These are phyloP conservation scores for Sardinella longiceps DNA, from an alignment of 2,797 vertebrate genomes.

Conservation along the genomic window DNA sequence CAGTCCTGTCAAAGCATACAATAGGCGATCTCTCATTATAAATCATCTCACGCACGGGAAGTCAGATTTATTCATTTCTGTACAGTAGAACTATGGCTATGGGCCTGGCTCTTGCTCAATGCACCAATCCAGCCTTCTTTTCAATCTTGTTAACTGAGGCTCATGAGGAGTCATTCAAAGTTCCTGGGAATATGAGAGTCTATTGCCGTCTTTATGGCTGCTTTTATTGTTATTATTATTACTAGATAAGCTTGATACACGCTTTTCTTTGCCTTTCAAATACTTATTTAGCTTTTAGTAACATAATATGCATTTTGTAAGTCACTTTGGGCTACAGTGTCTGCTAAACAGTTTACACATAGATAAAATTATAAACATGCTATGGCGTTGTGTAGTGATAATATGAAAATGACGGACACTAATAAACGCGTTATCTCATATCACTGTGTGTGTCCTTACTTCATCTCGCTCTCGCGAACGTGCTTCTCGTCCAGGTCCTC, in stretches of 20 bases:
- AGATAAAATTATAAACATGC: too few relatives aligned
- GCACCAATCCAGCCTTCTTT: too few relatives aligned
- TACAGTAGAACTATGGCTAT: neutral
- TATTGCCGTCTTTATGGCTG: neutral
- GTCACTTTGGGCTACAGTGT: too few relatives aligned
- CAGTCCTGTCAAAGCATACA: neutral
- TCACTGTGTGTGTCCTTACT: constrained; percentile 74
- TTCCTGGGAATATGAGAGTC: neutral
- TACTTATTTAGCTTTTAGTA: too few relatives aligned
- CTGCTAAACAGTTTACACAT: too few relatives aligned
- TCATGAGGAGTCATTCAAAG: neutral
- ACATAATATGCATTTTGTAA: too few relatives aligned
- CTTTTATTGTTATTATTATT: too few relatives aligned
- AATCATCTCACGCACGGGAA: neutral
- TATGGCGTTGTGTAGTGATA: too few relatives aligned
- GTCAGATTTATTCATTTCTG: neutral
- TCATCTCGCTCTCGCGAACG: constrained; percentile 93
- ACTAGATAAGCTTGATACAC: too few relatives aligned
- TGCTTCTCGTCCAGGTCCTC: constrained; percentile 95
- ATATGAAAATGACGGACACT: neutral
- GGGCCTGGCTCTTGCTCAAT: too few relatives aligned
- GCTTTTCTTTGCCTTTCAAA: too few relatives aligned
- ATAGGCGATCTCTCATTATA: neutral
- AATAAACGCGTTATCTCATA: neutral
- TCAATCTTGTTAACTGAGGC: too few relatives aligned